Conservation (phyloP, 2,888 invertebrate species). For the Synergus itoensis region DNA sequence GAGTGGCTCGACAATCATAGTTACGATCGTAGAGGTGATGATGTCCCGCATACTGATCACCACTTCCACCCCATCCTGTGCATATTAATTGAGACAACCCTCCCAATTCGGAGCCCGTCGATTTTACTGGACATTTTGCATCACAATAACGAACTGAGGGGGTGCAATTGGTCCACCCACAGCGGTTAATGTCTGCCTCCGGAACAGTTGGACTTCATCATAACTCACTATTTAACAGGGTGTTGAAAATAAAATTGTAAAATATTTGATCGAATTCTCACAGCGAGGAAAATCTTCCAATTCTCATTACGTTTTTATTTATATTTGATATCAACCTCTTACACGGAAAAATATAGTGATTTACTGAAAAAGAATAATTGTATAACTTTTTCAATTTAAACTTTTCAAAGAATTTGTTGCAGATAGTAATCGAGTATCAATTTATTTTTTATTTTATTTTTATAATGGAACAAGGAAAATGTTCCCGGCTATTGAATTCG, state of each 20-base stretch:
- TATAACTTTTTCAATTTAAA: not conserved
- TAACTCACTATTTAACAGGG: not conserved
- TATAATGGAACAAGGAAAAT: not conserved
- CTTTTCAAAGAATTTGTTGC: not conserved
- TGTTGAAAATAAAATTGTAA: slow-evolving; percentile 2
- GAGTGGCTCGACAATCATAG: slow-evolving; percentile 68
- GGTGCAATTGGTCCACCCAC: slow-evolving; percentile 49
- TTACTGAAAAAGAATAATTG: too few relatives aligned
- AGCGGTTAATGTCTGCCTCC: slow-evolving; percentile 48
- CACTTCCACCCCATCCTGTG: slow-evolving; percentile 59
- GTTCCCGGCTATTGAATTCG: not conserved
- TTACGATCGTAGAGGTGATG: slow-evolving; percentile 68
- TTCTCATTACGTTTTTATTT: too few relatives aligned
- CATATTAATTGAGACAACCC: slow-evolving; percentile 70
- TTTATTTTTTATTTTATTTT: not conserved
- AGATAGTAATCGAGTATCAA: not conserved
- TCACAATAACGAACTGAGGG: slow-evolving; percentile 58
- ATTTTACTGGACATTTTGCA: slow-evolving; percentile 61
- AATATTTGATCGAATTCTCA: not conserved
- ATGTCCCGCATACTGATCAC: slow-evolving; percentile 72
- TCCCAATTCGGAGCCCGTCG: slow-evolving; percentile 43
- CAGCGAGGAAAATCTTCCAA: too few relatives aligned
- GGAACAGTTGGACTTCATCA: slow-evolving; percentile 9
- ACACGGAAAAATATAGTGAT: too few relatives aligned
- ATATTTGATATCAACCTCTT: too few relatives aligned